Base-by-base conservation (phyloP, 1,140 invertebrate genomes). In the Drosophila repleta region DNA sequence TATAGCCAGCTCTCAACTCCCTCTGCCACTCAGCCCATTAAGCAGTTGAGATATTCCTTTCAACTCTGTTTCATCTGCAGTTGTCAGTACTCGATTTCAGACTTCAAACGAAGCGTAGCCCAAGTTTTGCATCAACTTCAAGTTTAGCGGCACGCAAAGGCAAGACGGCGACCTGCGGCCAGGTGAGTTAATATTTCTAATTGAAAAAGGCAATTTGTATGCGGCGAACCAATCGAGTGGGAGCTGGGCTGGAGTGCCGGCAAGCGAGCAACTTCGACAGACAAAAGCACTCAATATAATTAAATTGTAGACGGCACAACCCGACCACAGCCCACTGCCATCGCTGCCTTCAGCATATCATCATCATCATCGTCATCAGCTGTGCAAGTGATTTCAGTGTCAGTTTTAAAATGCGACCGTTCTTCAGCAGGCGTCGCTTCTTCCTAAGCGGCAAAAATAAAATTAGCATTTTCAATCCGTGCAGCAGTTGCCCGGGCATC, bases 201-300 rank as follows among this genome's bases (percentile, higher is more conserved):
- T 87, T 87, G 82, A 87, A 87, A 87, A 88, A 82, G 74, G 74
- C 83, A 87, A 88, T 87, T 87, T 87, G 83, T 88, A 82, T 82
- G 82, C 78, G 79, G 82, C 82, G 46, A 71, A 35, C 74, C 70
- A 79, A 77, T 77, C 70, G 63, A 65, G 55, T n/a, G n/a, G 8
- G 29, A 70, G 37, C 4, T 8, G 13, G 48, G 7, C 4, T 52
- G 61, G 26, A 21, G 43, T 26, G 45, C 45, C 66, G 46, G 26
- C 61, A 41, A 17, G 48, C 48, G 15, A 20, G 20, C 21, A 46
- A 17, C 29, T 37, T 37, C 35, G 67, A 76, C 82, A 79, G 74
- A 87, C 75, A 82, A 88, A 78, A 82, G 75, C 82, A 87, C 82
- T 87, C 83, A 88, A 87, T 81, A 76, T 87, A 88, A 87, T 87